Base-by-base conservation (phyloP, 1,140 invertebrate genomes). In the Caenorhabditis briggsae region DNA sequence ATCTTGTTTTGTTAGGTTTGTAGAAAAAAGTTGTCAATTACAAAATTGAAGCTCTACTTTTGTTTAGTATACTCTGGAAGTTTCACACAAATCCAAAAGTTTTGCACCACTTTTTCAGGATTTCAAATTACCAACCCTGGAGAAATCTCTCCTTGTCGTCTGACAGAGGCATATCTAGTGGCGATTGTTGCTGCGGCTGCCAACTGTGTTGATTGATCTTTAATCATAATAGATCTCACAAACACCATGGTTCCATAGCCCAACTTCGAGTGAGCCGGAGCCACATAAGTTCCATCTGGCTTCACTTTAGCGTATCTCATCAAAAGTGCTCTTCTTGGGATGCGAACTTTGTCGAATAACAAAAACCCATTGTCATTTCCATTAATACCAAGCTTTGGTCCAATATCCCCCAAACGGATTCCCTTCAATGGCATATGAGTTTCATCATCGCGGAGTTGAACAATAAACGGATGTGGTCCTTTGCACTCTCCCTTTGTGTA, bases 231-330 rank as follows among this genome's bases (percentile, higher is more conserved):
- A 12, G 96, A 96, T 18, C 97, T 94, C 0, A 97, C 96, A 93
- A 97, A 96, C 93, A 97, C 95, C 96, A 98, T 97, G 0, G 96
- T 96, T 20, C 96, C 96, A 93, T 97, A 98, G 0, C 96, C 95
- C 0, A 97, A 93, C 91, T 97, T 97, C 64, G 95, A 95, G 91
- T 95, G 96, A 33, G 95, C 94, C 0, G 96, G 95, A 91, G 95
- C 95, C 0, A 96, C 94, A 93, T 96, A 97, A 18, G 96, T 96
- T 33, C 96, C 96, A 93, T 97, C 96, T 94, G 95, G 92, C 25
- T 94, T 84, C 3, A 94, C 92, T 92, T 94, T 94, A 65, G 95
- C 95, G 93, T 97, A 96, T 94, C 96, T 97, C 96, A 97, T 97
- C 2, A 97, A 92, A 96, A 98, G 96, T 88, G 96, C 94, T 46